phyloP scores from a whole-genome alignment of 1,140 invertebrate genomes.

The Cephus cinctus region DNA sequence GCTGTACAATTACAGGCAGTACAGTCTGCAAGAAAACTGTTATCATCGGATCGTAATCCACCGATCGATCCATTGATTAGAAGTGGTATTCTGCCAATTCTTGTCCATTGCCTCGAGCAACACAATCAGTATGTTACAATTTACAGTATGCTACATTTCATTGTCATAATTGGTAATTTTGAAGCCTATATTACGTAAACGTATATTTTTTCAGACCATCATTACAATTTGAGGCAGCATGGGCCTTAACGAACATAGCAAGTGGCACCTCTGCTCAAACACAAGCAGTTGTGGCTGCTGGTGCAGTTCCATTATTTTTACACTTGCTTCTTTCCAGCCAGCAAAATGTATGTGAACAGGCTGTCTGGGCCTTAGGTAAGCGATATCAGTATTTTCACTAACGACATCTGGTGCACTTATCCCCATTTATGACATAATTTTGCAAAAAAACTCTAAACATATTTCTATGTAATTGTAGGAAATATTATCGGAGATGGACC shows the following conservation, averaged over 20 bases:
- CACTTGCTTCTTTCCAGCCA: slow-evolving; percentile 87
- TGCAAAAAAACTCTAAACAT: too few relatives aligned
- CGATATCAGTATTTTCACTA: too few relatives aligned
- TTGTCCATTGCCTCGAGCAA: slow-evolving; percentile 86
- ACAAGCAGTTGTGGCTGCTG: slow-evolving; percentile 89
- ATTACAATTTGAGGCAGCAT: slow-evolving; percentile 97
- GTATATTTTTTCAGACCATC: slow-evolving; percentile 66
- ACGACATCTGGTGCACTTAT: too few relatives aligned
- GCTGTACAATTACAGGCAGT: slow-evolving; percentile 77
- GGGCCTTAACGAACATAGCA: slow-evolving; percentile 99
- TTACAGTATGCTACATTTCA: neutral
- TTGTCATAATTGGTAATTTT: neutral
- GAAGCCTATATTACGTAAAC: neutral
- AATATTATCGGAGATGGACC: slow-evolving; percentile 95
- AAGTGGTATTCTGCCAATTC: slow-evolving; percentile 90
- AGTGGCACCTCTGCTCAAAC: slow-evolving; percentile 96
- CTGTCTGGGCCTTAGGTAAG: slow-evolving; percentile 94
- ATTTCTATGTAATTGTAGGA: slow-evolving; percentile 51
- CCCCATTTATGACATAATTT: too few relatives aligned
- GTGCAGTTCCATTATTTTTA: slow-evolving; percentile 94
- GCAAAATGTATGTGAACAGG: slow-evolving; percentile 98
- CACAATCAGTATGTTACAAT: slow-evolving; percentile 66
- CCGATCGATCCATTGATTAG: slow-evolving; percentile 97
- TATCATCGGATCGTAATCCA: slow-evolving; percentile 96
- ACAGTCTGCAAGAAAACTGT: slow-evolving; percentile 86